Base-by-base conservation (phyloP, 2,113 vertebrate species). In the Ia io region DNA sequence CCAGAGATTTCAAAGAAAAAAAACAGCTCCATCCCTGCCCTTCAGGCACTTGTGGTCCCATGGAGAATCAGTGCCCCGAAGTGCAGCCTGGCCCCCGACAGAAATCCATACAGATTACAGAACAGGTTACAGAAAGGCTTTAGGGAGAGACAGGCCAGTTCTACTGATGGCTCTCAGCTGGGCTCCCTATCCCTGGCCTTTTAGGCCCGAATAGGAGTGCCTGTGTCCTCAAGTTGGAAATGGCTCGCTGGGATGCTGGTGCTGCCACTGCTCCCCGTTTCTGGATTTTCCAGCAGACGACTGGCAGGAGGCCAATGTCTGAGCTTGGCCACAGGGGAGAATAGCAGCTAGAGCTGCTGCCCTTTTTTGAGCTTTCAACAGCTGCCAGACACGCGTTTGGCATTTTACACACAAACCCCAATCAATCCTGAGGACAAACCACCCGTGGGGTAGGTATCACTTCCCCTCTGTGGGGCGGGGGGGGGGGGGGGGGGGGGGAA, bases 261-360 rank as follows among this genome's bases (percentile, higher is more conserved):
- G 35, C 49, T 32, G 4, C 59, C 65, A 35, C 1, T 1, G 18
- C 37, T 13, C 0, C 63, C 37, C 22, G 80, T 40, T 79, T 77
- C 79, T 12, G 20, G 67, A 18, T 49, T 77, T 69, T 22, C 76
- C 32, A 20, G 53, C 44, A 30, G 51, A 44, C 3, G 61, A 12
- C 84, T 0, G 1, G 28, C 20, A 83, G 18, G 51, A 91, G 47
- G n/a, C 56, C 87, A 70, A 37, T 59, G 28, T 70, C n/a, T 65
- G 56, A 73, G 23, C 16, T 65, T 30, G 44, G 65, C 8, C 42
- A 30, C 70, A 9, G 1, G 7, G n/a, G 13, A 91, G 32, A 80
- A 40, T 0, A n/a, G 83, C 16, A 20, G 16, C 40, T 59, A n/a
- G 30, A 53, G 47, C 0, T 8, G 3, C 6, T 44, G 32, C 10